These are phyloP conservation scores for Elaphurus davidianus DNA, from an alignment of 2,113 vertebrate genomes.

Conservation along the genomic window DNA sequence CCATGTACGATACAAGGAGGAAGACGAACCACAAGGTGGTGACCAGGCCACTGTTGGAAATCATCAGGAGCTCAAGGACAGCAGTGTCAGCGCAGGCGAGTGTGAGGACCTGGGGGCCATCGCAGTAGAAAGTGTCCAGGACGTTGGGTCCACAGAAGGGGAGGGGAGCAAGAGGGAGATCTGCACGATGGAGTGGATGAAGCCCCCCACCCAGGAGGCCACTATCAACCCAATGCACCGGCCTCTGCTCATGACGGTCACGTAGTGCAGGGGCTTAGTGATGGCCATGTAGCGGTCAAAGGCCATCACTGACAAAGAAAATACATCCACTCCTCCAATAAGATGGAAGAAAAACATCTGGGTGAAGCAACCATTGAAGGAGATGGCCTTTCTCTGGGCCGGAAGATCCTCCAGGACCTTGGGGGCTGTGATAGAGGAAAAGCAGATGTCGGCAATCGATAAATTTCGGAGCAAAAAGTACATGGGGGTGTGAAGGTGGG, in stretches of 20 bases:
- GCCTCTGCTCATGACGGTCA: conserved; percentile 46
- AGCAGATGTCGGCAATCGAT: conserved; percentile 59
- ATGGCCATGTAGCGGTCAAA: conserved; percentile 61
- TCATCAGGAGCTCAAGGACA: conserved; percentile 45
- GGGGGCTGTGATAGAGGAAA: conserved; percentile 67
- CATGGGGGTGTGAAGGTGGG: conserved; percentile 63
- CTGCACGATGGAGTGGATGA: conserved; percentile 58
- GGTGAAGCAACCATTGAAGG: conserved; percentile 48
- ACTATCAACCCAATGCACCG: not conserved
- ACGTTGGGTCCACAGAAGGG: conserved; percentile 68
- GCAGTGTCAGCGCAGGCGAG: conserved; percentile 32
- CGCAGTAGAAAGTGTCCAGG: conserved; percentile 70
- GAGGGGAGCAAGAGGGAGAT: conserved; percentile 46
- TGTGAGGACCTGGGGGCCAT: conserved; percentile 65
- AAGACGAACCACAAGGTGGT: conserved; percentile 45
- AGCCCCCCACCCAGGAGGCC: conserved; percentile 57
- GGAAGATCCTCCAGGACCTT: conserved; percentile 62
- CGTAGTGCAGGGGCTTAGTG: conserved; percentile 62
- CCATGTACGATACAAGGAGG: conserved; percentile 51
- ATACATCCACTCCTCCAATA: conserved; percentile 50
- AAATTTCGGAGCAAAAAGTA: conserved; percentile 67
- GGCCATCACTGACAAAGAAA: conserved; percentile 61
- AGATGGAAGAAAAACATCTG: conserved; percentile 76
- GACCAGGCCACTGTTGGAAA: conserved; percentile 53
- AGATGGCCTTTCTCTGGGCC: conserved; percentile 34